A percentile compares a stretch with the other conserved stretches of the same genome.
phyloP scores from a whole-genome alignment of 2,888 invertebrate genomes.

The Sepioteuthis lessoniana region DNA sequence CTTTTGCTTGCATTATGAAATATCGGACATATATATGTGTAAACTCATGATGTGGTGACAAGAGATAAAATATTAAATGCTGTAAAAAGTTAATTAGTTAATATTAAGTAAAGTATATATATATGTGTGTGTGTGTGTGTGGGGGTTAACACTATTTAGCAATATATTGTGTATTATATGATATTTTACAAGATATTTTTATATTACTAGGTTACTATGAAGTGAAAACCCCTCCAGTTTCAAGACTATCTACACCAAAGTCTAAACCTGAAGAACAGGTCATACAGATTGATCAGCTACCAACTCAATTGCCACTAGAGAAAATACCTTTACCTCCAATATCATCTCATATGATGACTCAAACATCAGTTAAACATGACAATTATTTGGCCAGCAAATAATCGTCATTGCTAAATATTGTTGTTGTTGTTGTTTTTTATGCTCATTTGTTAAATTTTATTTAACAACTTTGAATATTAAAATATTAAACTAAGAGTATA shows the following conservation, averaged over 20 bases:
- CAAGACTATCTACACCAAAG: background rate
- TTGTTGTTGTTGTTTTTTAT: background rate
- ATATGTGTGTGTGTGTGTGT: too few relatives aligned
- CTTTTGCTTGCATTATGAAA: too few relatives aligned
- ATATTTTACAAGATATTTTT: background rate
- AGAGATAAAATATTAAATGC: too few relatives aligned
- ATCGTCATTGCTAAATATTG: background rate
- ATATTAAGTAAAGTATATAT: too few relatives aligned
- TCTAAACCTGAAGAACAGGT: background rate
- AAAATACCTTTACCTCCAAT: background rate
- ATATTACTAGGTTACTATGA: background rate
- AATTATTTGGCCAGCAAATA: background rate
- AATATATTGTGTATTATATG: background rate
- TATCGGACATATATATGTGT: too few relatives aligned
- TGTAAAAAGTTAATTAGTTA: too few relatives aligned
- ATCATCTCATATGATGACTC: background rate
- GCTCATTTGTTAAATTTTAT: background rate
- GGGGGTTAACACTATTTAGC: too few relatives aligned
- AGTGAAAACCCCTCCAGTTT: background rate
- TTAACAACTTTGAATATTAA: too few relatives aligned
- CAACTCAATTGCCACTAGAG: background rate
- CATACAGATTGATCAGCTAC: background rate
- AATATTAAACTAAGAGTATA: too few relatives aligned
- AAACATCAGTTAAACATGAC: background rate
- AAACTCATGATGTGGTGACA: too few relatives aligned